A percentile compares a stretch with the other conserved stretches of the same genome.
phyloP scores from a whole-genome alignment of 2,888 invertebrate genomes.

The Drosophila yooni region DNA sequence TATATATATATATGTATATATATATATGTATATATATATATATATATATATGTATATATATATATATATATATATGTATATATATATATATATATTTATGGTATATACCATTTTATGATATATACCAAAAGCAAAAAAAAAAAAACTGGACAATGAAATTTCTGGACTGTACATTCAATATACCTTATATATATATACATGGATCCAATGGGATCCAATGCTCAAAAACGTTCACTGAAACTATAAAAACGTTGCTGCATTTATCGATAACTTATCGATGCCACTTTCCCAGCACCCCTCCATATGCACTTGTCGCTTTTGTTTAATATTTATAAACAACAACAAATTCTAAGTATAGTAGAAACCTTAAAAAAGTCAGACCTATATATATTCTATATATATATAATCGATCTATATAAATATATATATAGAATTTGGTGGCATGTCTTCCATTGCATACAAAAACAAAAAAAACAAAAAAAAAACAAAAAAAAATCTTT shows the following conservation, averaged over 20 bases:
- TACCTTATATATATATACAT: not conserved
- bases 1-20: not conserved
- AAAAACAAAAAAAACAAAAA: slow-evolving; percentile 10
- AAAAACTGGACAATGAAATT: slow-evolving; percentile 1
- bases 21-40: not conserved
- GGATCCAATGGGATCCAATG: not conserved
- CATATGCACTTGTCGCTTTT: slow-evolving; percentile 56
- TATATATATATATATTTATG: not conserved
- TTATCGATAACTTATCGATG: slow-evolving; percentile 38
- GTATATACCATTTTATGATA: not conserved
- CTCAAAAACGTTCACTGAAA: not conserved
- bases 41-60: slow-evolving; percentile 5
- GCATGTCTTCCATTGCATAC: slow-evolving; percentile 53
- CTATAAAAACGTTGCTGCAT: slow-evolving; percentile 12
- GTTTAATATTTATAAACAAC: slow-evolving; percentile 69
- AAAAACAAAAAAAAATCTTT: slow-evolving; percentile 31
- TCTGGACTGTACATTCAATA: slow-evolving; percentile 15
- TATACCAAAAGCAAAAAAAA: not conserved
- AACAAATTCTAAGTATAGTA: slow-evolving; percentile 33
- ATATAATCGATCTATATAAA: not conserved
- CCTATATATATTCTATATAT: slow-evolving; percentile 4
- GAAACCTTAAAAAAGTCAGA: slow-evolving; percentile 20
- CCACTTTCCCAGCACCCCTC: not conserved
- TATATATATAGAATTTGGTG: slow-evolving; percentile 1
- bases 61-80: not conserved